Conservation (phyloP, 92 coral and sea anemone genomes). For the Actinernus sp. region DNA sequence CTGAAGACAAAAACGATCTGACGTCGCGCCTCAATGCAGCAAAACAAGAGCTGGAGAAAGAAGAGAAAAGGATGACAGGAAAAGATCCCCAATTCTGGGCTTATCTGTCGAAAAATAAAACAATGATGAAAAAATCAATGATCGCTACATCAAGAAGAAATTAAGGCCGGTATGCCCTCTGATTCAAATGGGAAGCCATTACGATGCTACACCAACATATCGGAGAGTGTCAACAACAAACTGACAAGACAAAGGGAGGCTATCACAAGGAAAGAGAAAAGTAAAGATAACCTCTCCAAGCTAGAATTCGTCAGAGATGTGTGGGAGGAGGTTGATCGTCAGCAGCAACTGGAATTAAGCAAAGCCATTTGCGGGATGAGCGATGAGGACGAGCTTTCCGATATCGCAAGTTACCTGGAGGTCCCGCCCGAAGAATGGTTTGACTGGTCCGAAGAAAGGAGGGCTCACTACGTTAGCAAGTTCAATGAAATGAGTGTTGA, state of each 20-base stretch:
- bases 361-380: slow-evolving; percentile 45
- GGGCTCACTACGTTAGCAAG: slow-evolving; percentile 12
- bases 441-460: slow-evolving; percentile 37
- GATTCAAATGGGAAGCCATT: slow-evolving; percentile 11
- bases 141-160: slow-evolving; percentile 33
- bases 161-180: slow-evolving; percentile 54
- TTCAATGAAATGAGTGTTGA: slow-evolving; percentile 41
- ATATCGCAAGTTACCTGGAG: slow-evolving; percentile 17
- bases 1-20: slow-evolving; percentile 30
- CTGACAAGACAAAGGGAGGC: slow-evolving; percentile 53
- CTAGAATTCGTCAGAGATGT: slow-evolving; percentile 43
- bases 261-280: slow-evolving; percentile 33
- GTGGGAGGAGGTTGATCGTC: slow-evolving; percentile 36
- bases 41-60: slow-evolving; percentile 12
- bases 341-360: slow-evolving; percentile 29
- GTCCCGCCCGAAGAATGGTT: slow-evolving; percentile 44
- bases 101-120: slow-evolving; percentile 14
- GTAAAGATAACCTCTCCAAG: slow-evolving; percentile 43
- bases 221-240: slow-evolving; percentile 52
- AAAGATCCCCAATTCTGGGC: slow-evolving; percentile 37
- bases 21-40: slow-evolving; percentile 19
- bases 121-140: slow-evolving; percentile 36
- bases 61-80: slow-evolving; percentile 12
- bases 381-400: slow-evolving; percentile 45
- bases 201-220: slow-evolving; percentile 34